Base-by-base conservation (phyloP, 2,113 vertebrate species). In the Procavia capensis region DNA sequence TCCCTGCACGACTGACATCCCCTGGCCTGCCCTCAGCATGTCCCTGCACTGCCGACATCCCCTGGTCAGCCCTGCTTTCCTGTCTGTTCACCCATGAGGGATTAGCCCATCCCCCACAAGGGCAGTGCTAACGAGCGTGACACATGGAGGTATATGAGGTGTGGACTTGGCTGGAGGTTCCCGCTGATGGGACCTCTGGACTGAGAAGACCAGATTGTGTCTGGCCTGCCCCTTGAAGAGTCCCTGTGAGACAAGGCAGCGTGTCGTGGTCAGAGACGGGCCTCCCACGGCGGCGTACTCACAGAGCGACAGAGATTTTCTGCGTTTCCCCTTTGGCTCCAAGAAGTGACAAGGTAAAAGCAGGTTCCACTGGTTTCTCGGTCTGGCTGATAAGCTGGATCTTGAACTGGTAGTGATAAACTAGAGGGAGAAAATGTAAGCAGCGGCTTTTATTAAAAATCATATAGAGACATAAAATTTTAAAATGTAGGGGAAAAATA, bases 401-500 rank as follows among this genome's bases (percentile, higher is more conserved):
- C 98, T 99, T 99, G 98, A 99, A 98, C 97, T 99, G 99, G 94
- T 99, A 99, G 95, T 99, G 99, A 95, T 99, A 99, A 92, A 99
- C 99, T 99, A 96, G 76, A 72, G 31, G 79, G 25, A 74, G 36
- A 76, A 61, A 22, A 70, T 47, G 13, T 39, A 85, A 95, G 64
- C 34, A 79, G 57, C 1, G 24, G 5, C 57, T 57, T 45, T 66
- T 54, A 31, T 63, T 70, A 79, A 93, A 85, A 79, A 59, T 41
- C 2, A 27, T 29, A 2, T 41, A 9, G 14, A 54, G 14, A 54
- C 13, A 54, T 54, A 54, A 2, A 59, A 59, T 59, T 68, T 45
- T 72, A 83, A 91, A 75, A 84, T 41, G 24, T 34, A 91, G 54
- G 63, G 36, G 34, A 45, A 50, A 64, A 63, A 45, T n/a, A 16